Conservation (phyloP, 2,797 vertebrate species). For the Pempheris klunzingeri region DNA sequence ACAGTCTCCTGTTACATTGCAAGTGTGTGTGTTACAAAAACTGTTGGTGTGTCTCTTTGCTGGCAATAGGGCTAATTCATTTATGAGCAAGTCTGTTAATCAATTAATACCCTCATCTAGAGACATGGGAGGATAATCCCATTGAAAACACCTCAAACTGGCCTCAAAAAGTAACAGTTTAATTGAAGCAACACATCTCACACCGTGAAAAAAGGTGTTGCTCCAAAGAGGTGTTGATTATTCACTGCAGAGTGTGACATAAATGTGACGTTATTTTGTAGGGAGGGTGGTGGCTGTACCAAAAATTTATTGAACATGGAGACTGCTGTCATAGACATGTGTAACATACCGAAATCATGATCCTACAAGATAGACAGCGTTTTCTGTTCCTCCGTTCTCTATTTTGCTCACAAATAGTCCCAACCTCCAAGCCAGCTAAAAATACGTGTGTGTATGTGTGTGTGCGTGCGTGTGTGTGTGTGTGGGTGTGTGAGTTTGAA, state of each 20-base stretch:
- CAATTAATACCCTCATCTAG: background rate
- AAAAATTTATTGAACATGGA: background rate
- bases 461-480: slow-evolving; percentile 28
- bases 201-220: slow-evolving; percentile 5
- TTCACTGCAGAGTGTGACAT: background rate
- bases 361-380: slow-evolving; percentile 4
- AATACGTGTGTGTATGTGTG: slow-evolving; percentile 41
- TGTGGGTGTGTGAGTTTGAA: slow-evolving; percentile 33
- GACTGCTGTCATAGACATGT: background rate
- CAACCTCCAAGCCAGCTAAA: slow-evolving; percentile 46
- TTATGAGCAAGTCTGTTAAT: background rate
- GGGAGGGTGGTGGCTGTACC: no score
- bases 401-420: slow-evolving; percentile 27
- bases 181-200: background rate
- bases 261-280: background rate
- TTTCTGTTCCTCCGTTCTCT: slow-evolving; percentile 13
- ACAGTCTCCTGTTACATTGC: slow-evolving; percentile 25
- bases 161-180: background rate
- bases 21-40: slow-evolving; percentile 4
- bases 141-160: background rate
- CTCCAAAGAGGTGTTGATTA: slow-evolving; percentile 7
- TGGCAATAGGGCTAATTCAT: slow-evolving; percentile 6
- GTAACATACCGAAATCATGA: background rate
- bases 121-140: background rate
- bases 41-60: slow-evolving; percentile 8